Conservation (phyloP, 1,140 invertebrate genomes). For the Drosophila sturtevanti region DNA sequence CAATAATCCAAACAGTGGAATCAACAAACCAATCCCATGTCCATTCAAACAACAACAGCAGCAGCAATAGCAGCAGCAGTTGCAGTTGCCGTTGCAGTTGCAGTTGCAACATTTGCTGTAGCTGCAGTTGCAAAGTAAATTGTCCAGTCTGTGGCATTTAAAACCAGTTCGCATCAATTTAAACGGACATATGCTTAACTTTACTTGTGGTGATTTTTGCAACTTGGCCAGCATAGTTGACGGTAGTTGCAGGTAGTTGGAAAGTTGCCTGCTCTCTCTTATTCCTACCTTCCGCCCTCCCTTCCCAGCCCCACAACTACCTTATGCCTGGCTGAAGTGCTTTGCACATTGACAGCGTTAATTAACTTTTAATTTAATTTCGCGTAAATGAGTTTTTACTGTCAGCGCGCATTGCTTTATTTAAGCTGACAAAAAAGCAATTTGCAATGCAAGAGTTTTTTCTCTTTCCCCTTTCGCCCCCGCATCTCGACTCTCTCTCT, state of each 20-base stretch:
- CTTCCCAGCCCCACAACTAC: too few species aligned
- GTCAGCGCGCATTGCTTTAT: slow-evolving; percentile 70
- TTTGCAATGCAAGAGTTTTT: slow-evolving; percentile 56
- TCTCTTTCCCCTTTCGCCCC: not conserved
- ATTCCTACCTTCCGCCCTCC: not conserved
- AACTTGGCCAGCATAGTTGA: slow-evolving; percentile 69
- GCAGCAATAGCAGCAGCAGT: not conserved
- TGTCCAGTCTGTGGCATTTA: slow-evolving; percentile 66
- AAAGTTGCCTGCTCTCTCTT: slow-evolving; percentile 26
- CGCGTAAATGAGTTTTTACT: slow-evolving; percentile 80
- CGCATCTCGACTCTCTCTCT: too few species aligned
- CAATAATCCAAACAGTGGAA: slow-evolving; percentile 18
- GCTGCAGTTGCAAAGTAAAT: slow-evolving; percentile 47
- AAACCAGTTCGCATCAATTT: slow-evolving; percentile 79
- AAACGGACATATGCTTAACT: slow-evolving; percentile 76
- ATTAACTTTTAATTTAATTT: slow-evolving; percentile 82
- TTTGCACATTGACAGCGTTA: slow-evolving; percentile 81
- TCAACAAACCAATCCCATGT: slow-evolving; percentile 53
- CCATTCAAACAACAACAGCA: slow-evolving; percentile 39
- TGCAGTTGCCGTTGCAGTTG: slow-evolving; percentile 5
- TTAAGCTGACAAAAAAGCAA: slow-evolving; percentile 65
- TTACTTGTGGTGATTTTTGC: slow-evolving; percentile 73
- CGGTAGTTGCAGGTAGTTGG: slow-evolving; percentile 39
- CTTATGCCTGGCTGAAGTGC: slow-evolving; percentile 53
- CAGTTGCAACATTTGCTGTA: not conserved